Base-by-base conservation (phyloP, 2,113 vertebrate species). In the Theristicus caerulescens region DNA sequence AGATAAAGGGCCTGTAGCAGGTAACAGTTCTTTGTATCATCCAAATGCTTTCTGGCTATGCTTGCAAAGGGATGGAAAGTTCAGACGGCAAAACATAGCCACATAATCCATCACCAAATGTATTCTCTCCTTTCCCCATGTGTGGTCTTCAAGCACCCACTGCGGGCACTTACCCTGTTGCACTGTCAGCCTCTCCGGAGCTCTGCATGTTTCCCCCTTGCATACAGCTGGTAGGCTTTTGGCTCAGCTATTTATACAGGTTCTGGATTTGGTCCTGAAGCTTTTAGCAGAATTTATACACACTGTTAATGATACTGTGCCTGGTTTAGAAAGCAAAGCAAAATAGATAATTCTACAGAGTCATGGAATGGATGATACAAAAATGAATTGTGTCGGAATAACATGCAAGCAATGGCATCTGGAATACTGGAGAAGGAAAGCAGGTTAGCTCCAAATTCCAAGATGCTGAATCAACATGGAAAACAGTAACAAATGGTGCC, bases 261-360 rank as follows among this genome's bases (percentile, higher is more conserved):
- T 76, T 87, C 83, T 94, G 52, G 80, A 84, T 92, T 94, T 79
- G 67, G 18, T 87, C 70, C 62, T 76, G 66, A 89, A 79, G 86
- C 52, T 91, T 82, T 95, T 54, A 91, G 78, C 62, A 82, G 77
- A 46, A 76, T 87, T 85, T 87, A 49, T 65, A 20, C 5, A 13
- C 19, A n/a, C 34, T 87, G 77, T 79, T 94, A 79, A 82, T 58
- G 52, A 69, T 58, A 79, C 70, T 11, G 46, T 76, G 58, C 46
- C 71, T 79, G 13, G 54, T 77, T 91, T 65, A 94, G 76, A 92
- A 93, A 88, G 59, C 87, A 95, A 90, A 85, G 78, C n/a, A 93
- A 73, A 91, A 74, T 3, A 77, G 58, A 47, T 55, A 70, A 69
- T 83, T 92, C 78, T 83, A 38, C 46, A 84, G 79, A 70, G 13